phyloP scores from a whole-genome alignment of 2,888 invertebrate genomes.

The Epistrophe eligans region DNA sequence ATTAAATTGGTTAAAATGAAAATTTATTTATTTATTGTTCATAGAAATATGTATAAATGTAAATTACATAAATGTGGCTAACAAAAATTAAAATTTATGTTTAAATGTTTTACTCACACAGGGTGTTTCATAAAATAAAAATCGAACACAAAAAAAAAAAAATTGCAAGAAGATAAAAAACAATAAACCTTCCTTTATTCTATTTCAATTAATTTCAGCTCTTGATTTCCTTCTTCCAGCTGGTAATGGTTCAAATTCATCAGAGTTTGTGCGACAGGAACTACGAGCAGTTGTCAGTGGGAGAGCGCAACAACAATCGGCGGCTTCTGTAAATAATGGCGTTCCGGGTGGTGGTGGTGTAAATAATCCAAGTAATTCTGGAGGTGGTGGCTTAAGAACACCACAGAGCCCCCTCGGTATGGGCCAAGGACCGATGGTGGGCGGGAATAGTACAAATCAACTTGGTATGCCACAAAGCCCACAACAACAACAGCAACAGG shows the following conservation, averaged over 20 bases:
- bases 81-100: conserved; percentile 56
- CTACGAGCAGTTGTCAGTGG: conserved; percentile 94
- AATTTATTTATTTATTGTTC: conserved; percentile 1
- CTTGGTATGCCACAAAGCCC: conserved; percentile 77
- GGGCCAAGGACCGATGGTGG: conserved; percentile 81
- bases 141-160: background rate
- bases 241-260: conserved; percentile 88
- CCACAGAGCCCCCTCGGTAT: conserved; percentile 83
- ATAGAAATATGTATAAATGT: conserved; percentile 42
- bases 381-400: conserved; percentile 78
- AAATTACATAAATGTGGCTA: conserved; percentile 74
- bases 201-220: conserved; percentile 55
- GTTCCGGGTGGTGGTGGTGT: conserved; percentile 78
- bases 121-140: conserved; percentile 17
- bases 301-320: conserved; percentile 86
- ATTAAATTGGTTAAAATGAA: conserved; percentile 28
- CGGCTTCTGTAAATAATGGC: conserved; percentile 79
- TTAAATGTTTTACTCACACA: conserved; percentile 59
- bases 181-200: conserved; percentile 12
- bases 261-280: conserved; percentile 96
- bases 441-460: conserved; percentile 81
- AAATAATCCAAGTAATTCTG: conserved; percentile 51
- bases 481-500: conserved; percentile 76
- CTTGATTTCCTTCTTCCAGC: conserved; percentile 81
- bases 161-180: background rate